These are phyloP conservation scores for Carlito syrichta DNA, from an alignment of 2,113 vertebrate species.

Conservation along the genomic window DNA sequence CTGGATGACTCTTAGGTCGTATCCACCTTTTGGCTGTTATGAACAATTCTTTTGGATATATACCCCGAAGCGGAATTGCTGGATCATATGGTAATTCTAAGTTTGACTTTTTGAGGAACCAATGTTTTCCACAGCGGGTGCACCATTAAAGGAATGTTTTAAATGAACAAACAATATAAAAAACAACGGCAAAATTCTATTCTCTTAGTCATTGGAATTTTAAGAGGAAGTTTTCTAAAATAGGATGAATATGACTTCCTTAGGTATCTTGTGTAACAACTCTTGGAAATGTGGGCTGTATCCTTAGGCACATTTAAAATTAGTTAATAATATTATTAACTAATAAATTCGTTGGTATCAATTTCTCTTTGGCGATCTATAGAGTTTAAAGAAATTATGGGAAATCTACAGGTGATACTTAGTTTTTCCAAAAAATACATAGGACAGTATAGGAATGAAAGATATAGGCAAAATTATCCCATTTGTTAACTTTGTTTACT, in stretches of 20 bases:
- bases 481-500: background rate
- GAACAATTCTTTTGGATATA: background rate
- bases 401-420: background rate
- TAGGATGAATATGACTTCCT: background rate
- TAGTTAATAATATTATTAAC: no score
- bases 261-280: background rate
- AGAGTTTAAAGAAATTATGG: background rate
- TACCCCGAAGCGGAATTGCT: background rate
- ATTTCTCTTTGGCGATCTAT: background rate
- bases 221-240: conserved; percentile 1
- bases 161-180: background rate
- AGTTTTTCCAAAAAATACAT: background rate
- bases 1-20: background rate
- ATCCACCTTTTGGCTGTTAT: background rate
- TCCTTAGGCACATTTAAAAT: background rate
- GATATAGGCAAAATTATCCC: background rate
- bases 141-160: background rate
- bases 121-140: background rate
- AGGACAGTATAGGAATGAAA: background rate
- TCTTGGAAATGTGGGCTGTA: background rate
- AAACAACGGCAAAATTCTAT: background rate
- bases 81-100: background rate
- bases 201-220: background rate
- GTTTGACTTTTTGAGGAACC: background rate
- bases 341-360: no score